phyloP scores from a whole-genome alignment of 2,797 vertebrate genomes.

The Lutjanus campechanus region DNA sequence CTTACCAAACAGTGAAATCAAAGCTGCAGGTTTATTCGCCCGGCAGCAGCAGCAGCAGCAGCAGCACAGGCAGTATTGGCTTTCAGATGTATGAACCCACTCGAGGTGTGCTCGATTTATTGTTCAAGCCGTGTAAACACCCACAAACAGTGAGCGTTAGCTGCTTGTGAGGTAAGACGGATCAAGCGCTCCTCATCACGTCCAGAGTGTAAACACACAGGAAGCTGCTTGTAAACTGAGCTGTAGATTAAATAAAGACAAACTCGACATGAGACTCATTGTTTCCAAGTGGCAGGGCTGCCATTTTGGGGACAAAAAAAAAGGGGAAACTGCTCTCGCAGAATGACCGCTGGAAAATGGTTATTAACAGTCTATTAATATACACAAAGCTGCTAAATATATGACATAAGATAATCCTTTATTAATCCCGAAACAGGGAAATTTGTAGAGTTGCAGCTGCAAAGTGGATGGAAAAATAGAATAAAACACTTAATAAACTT shows the following conservation, averaged over 20 bases:
- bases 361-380: neutral
- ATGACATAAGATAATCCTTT: too few species aligned
- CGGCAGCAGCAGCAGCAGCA: conserved; percentile 19
- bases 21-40: conserved; percentile 39
- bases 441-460: too few species aligned
- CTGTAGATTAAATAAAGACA: conserved; percentile 42
- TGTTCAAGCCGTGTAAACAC: neutral
- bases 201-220: conserved; percentile 23
- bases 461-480: too few species aligned
- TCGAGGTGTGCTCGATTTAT: conserved; percentile 39
- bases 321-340: neutral
- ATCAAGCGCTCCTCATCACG: conserved; percentile 24
- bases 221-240: conserved; percentile 24
- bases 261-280: neutral
- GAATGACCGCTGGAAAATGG: neutral
- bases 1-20: conserved; percentile 36
- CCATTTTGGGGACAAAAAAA: conserved; percentile 32
- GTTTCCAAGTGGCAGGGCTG: neutral
- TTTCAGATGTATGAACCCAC: conserved; percentile 33
- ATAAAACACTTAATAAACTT: too few species aligned
- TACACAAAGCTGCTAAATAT: neutral
- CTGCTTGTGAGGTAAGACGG: conserved; percentile 12
- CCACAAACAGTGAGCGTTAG: neutral
- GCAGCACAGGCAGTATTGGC: conserved; percentile 9
- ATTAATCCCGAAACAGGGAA: too few species aligned